Conservation (phyloP, 2,113 vertebrate species). For the Bungarus multicinctus region DNA sequence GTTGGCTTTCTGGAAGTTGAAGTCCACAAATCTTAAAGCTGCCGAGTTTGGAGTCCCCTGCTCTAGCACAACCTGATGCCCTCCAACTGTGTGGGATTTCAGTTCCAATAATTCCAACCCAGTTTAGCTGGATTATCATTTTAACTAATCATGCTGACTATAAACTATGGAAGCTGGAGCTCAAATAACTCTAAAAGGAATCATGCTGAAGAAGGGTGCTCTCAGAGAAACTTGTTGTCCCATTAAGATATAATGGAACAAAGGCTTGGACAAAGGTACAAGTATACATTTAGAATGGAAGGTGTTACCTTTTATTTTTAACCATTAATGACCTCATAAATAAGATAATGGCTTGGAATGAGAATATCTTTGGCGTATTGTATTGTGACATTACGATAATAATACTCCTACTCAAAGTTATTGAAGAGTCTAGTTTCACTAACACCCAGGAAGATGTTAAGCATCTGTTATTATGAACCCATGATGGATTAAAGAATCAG, state of each 20-base stretch:
- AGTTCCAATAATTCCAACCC: background rate
- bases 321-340: background rate
- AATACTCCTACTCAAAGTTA: background rate
- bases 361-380: constrained; percentile 12
- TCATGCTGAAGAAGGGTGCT: background rate
- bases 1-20: background rate
- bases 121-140: background rate
- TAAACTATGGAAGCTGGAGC: background rate
- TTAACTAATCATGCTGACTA: background rate
- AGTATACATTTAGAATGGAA: background rate
- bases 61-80: background rate
- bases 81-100: background rate
- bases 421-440: constrained; percentile 11
- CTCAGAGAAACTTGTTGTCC: background rate
- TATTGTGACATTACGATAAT: constrained; percentile 31
- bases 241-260: background rate
- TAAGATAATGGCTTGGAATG: constrained; percentile 26
- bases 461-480: constrained; percentile 4
- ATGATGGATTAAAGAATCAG: background rate
- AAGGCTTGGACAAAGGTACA: background rate
- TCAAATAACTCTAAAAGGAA: background rate
- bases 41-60: background rate
- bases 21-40: background rate
- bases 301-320: constrained; percentile 22
- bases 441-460: constrained; percentile 11